Base-by-base conservation (phyloP, 2,888 invertebrate genomes). In the Hemicrepidius hirtus region DNA sequence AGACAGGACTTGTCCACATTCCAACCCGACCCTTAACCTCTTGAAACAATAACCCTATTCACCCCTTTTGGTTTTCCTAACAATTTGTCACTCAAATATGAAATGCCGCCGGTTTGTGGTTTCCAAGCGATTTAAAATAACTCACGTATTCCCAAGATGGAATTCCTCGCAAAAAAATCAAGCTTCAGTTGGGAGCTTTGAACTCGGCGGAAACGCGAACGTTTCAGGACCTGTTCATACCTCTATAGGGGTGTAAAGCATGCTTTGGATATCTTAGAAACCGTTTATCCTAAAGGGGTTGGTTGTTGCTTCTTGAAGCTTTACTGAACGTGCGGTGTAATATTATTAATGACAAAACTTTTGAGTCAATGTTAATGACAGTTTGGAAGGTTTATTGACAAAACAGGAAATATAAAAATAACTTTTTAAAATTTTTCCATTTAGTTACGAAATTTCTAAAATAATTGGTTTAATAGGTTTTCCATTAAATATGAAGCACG, bases 301-400 rank as follows among this genome's bases (percentile, higher is more conserved):
- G n/a, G n/a, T n/a, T 24, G 24, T 24, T 24, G 24, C 24, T 50
- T 24, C 2, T 12, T n/a, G 53, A 16, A 12, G 13, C 13, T 53
- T 7, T n/a, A 18, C 40, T 20, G 35, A 37, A 12, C 37, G 57
- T 20, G 40, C 3, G 20, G 57, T 37, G 20, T 20, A 37, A 57
- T n/a, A n/a, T 57, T 37, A 57, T 57, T 20, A 57, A 57, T n/a
- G 57, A 57, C 40, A 57, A 32, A 55, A 55, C 4, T 32, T 28
- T 55, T 35, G 49, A 10, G 2, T n/a, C n/a, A n/a, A n/a, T n/a
- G n/a, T n/a, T n/a, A n/a, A n/a, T n/a, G n/a, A n/a, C n/a, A n/a
- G n/a, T n/a, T 40, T 13, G 40, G 7, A 40, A 40, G n/a, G 41
- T 16, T 41, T 44, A 18, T 18, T 44, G 44, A 44, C 44, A 3